Evolutionary conservation across 2,797 vertebrate genomes (phyloP).

Genomic region (Gymnoscopelus braueri): DNA sequence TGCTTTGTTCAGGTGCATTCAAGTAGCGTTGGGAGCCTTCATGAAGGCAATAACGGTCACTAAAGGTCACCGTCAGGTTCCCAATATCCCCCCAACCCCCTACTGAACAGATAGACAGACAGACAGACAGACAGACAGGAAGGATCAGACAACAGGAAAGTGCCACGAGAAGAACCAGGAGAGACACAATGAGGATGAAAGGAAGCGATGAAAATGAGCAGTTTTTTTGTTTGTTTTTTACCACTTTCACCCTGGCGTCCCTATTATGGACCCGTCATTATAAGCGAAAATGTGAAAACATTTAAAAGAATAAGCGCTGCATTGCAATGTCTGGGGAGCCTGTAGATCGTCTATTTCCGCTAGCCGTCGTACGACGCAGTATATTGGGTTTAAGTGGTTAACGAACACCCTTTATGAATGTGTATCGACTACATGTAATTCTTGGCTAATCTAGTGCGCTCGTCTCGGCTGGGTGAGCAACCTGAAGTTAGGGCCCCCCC

Average conservation of each 20-base stretch:
- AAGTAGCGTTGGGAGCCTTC: conserved; percentile 34
- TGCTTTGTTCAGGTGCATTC: conserved; percentile 56
- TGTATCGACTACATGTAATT: no score
- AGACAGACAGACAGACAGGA: conserved; percentile 59
- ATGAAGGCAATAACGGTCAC: conserved; percentile 50
- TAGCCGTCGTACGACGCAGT: no score
- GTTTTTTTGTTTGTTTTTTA: no score
- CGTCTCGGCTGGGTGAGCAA: conserved; percentile 61
- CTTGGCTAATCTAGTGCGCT: no score
- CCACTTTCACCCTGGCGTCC: no score
- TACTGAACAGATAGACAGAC: conserved; percentile 52
- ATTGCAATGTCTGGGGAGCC: no score
- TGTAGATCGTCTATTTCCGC: no score
- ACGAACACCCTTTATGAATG: no score
- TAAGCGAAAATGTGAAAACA: no score
- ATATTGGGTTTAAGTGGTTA: no score
- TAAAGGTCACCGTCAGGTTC: conserved; percentile 28
- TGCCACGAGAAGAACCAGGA: conserved; percentile 3
- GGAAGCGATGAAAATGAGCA: conserved; percentile 11
- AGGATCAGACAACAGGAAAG: conserved; percentile 51
- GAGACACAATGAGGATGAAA: conserved; percentile 21
- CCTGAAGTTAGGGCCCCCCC: conserved; percentile 54
- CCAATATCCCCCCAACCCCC: conserved; percentile 35
- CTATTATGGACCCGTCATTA: no score
- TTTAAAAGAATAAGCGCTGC: no score